phyloP scores from a whole-genome alignment of 1,140 invertebrate species.

The Lamellibrachia luymesi region DNA sequence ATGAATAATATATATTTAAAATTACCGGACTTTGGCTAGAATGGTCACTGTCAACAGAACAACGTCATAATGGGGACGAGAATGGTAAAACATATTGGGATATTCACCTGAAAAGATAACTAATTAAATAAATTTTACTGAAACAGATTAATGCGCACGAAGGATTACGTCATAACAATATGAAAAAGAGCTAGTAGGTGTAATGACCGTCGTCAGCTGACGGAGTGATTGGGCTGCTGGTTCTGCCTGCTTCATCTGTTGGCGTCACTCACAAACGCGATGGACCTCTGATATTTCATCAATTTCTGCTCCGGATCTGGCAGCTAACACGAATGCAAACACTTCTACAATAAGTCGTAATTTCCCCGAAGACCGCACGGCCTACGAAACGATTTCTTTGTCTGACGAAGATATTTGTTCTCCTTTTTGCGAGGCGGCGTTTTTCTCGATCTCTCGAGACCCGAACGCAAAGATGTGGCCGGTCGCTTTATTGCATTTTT shows the following conservation, averaged over 20 bases:
- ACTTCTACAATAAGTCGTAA: neutral
- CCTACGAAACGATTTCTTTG: neutral
- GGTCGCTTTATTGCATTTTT: slow-evolving; percentile 5
- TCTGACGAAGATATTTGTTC: neutral
- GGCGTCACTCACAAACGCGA: neutral
- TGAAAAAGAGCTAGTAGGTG: neutral
- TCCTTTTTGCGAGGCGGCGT: neutral
- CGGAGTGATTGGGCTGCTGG: neutral
- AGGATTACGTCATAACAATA: neutral
- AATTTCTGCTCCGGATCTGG: neutral
- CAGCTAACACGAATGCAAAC: neutral
- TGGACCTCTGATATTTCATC: neutral
- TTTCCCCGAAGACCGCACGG: neutral
- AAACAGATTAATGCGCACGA: no score
- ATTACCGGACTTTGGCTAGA: no score
- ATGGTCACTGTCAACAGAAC: no score
- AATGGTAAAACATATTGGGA: no score
- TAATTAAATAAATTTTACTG: no score
- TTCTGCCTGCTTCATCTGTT: neutral
- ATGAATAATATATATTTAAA: no score
- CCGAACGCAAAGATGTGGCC: neutral
- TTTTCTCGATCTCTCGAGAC: neutral
- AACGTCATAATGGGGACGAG: no score
- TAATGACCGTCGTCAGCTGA: neutral
- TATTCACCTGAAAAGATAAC: no score